These are phyloP conservation scores for Anagrus nilaparvatae DNA, from an alignment of 1,140 invertebrate species.

Conservation along the genomic window DNA sequence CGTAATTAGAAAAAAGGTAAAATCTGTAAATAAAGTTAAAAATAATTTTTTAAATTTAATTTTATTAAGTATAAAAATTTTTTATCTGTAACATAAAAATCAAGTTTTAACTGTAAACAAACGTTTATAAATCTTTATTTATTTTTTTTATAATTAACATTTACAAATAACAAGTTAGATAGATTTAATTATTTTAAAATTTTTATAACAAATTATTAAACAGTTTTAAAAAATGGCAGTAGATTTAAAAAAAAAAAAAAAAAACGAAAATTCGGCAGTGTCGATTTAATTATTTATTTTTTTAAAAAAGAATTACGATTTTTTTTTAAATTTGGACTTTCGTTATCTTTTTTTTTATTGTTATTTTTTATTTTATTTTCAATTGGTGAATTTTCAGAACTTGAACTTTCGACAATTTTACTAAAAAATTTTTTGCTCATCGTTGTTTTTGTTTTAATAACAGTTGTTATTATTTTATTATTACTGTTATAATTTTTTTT, in stretches of 20 bases:
- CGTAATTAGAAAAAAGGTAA: too few species aligned
- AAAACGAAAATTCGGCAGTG: background rate
- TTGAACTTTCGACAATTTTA: constrained; percentile 39
- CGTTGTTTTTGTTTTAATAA: constrained; percentile 16
- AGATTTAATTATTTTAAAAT: background rate
- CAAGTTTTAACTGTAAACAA: too few species aligned
- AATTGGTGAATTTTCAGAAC: constrained; percentile 38
- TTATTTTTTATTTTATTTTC: background rate
- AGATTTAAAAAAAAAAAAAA: background rate
- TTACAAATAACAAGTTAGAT: background rate
- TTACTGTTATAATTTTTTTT: constrained; percentile 36
- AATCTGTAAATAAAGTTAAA: too few species aligned
- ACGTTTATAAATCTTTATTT: too few species aligned
- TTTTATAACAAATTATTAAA: background rate
- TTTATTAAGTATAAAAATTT: too few species aligned
- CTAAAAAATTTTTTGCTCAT: constrained; percentile 24
- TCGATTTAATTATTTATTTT: background rate
- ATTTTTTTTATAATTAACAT: background rate
- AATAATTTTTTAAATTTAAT: too few species aligned
- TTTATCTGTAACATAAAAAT: too few species aligned
- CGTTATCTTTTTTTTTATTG: background rate
- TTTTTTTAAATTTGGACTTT: background rate
- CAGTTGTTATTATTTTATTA: constrained; percentile 32
- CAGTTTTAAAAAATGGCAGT: background rate
- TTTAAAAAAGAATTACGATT: background rate